These are phyloP conservation scores for Sebastes steindachneri DNA, from an alignment of 2,797 vertebrate genomes.

Conservation along the genomic window DNA sequence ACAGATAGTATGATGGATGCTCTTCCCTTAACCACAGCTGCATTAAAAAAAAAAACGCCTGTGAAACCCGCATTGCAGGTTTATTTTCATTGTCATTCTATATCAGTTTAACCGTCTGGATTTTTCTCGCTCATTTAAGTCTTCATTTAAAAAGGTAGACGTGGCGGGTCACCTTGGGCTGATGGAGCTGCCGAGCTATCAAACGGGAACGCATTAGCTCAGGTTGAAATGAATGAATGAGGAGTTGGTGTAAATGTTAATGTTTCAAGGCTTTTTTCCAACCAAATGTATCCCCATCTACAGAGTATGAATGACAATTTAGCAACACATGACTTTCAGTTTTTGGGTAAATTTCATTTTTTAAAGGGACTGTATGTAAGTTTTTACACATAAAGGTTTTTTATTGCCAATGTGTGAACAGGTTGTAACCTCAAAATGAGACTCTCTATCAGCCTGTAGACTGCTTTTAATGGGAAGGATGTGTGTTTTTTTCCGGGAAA, in stretches of 20 bases:
- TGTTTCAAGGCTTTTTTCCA: background rate
- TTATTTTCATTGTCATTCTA: constrained; percentile 14
- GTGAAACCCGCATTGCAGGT: constrained; percentile 28
- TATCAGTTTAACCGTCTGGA: background rate
- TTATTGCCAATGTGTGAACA: no score
- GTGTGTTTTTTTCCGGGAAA: no score
- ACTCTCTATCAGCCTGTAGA: no score
- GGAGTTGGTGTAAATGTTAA: background rate
- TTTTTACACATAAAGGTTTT: background rate
- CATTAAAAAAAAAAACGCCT: constrained; percentile 9
- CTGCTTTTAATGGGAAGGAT: no score
- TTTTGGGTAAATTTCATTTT: background rate
- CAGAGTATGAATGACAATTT: no score
- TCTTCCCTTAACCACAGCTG: background rate
- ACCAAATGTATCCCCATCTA: background rate
- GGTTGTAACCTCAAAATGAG: no score
- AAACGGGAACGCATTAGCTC: constrained; percentile 5
- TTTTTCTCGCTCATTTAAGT: constrained; percentile 17
- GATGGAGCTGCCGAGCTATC: background rate
- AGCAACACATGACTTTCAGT: background rate
- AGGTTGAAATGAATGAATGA: background rate
- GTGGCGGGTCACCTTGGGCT: constrained; percentile 32
- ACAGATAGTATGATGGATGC: constrained; percentile 45
- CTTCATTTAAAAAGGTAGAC: constrained; percentile 13
- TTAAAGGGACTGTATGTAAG: no score